Percentiles rank a stretch among this genome's conserved stretches.
Conservation (phyloP, 2,888 invertebrate genomes). For the Drosophila cognata region DNA sequence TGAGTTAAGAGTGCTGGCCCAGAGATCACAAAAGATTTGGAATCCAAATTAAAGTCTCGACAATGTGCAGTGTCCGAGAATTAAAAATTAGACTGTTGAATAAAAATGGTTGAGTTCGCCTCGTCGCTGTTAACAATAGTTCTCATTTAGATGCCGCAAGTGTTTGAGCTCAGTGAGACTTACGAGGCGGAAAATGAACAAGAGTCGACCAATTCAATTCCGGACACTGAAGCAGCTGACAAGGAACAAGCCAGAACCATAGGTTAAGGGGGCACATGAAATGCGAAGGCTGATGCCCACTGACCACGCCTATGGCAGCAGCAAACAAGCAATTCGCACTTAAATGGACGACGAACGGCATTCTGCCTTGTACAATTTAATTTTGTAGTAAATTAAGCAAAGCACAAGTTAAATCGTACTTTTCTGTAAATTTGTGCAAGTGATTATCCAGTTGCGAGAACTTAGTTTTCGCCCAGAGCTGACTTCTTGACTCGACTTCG, state of each 20-base stretch:
- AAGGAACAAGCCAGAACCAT: constrained; percentile 16
- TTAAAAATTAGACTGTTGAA: constrained; percentile 65
- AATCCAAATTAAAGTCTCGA: constrained; percentile 54
- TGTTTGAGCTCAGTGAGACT: constrained; percentile 62
- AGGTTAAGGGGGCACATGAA: constrained; percentile 17
- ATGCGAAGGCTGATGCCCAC: constrained; percentile 21
- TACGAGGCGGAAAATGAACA: constrained; percentile 75
- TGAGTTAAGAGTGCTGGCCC: constrained; percentile 32
- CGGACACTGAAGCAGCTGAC: constrained; percentile 43
- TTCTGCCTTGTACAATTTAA: constrained; percentile 66
- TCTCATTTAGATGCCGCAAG: constrained; percentile 74
- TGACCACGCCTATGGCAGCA: constrained; percentile 50
- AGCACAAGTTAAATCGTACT: constrained; percentile 62
- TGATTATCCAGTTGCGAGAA: constrained; percentile 38
- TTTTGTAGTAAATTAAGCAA: constrained; percentile 73
- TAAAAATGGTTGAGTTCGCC: constrained; percentile 53
- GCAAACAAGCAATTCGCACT: constrained; percentile 62
- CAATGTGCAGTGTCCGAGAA: constrained; percentile 15
- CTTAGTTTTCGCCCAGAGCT: constrained; percentile 6
- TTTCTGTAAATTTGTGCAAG: constrained; percentile 64
- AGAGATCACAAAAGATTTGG: constrained; percentile 20
- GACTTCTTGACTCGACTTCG: constrained; percentile 1
- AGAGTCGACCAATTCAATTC: constrained; percentile 50
- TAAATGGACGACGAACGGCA: constrained; percentile 53
- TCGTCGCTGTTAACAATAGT: constrained; percentile 64